Evolutionary conservation across 2,888 invertebrate species (phyloP), one percentile per base, ranked within the genome.

Genomic region (Kuschelorhynchus macadamiae): DNA sequence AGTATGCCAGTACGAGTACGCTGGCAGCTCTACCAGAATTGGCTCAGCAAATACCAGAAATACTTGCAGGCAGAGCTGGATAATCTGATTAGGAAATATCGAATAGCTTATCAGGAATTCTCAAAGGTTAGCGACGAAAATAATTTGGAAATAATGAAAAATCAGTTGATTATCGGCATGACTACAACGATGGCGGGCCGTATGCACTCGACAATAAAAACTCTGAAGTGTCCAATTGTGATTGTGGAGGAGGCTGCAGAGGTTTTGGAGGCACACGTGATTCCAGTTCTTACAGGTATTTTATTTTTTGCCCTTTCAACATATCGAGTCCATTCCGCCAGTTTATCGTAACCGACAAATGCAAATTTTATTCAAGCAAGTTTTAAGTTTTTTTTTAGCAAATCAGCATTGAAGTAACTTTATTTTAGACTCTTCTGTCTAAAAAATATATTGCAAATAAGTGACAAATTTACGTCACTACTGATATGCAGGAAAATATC

Each of bases 161-260:
- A 83, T 0, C 86, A 86, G 7, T 78, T 87, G 20, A 87, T 92
- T 0, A 85, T 93, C 18, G 93, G 92, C 0, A 90, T 92, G 81
- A 95, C 94, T 3, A 94, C 94, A 0, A 90, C 92, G 0, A 88
- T 89, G 14, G 93, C 93, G 0, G 93, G 94, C 0, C 86, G 90
- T 57, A 82, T 89, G 14, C 89, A 90, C 72, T 85, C 86, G 0
- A 83, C 91, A 2, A 83, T 94, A 67, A 85, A 87, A 55, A 39
- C 86, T 47, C 80, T 93, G 2, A 82, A 86, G 61, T 87, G 89
- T 1, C 88, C 89, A 67, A 89, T 93, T 74, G 91, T 92, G 0
- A 87, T 93, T 12, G 91, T 96, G 0, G 96, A 96, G 49, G 96
- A 96, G 84, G 95, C 95, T 0, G 95, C 94, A 0, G 95, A 96